A percentile compares a stretch with the other conserved stretches of the same genome.
phyloP scores from a whole-genome alignment of 2,113 vertebrate species.

The Tragelaphus buxtoni region DNA sequence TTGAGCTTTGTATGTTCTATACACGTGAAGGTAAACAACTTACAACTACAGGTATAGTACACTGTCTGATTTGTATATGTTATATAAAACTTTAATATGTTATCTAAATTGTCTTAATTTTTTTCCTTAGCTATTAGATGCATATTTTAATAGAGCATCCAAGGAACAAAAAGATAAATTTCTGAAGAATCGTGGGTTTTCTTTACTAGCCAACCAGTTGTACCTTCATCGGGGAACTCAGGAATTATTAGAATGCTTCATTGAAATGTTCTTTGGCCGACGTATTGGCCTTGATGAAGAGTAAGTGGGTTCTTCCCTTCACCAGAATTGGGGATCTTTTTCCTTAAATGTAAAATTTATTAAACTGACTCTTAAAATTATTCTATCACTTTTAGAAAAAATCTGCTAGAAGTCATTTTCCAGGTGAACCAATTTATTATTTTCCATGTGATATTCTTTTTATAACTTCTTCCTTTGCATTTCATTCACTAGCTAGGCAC shows the following conservation, averaged over 20 bases:
- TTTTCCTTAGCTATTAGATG: conserved; percentile 89
- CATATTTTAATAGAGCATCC: conserved; percentile 93
- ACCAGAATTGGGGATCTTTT: not conserved
- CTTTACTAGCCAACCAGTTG: conserved; percentile 95
- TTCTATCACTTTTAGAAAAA: conserved; percentile 10
- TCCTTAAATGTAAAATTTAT: conserved; percentile 9
- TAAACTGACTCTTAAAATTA: conserved; percentile 22
- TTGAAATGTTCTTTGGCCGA: conserved; percentile 93
- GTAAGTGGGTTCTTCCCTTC: conserved; percentile 80
- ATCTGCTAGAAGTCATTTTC: not conserved
- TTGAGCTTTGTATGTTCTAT: not conserved
- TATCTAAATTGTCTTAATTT: conserved; percentile 60
- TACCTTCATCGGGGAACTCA: conserved; percentile 95
- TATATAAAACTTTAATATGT: not conserved
- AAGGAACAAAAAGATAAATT: conserved; percentile 98
- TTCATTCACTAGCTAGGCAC: not conserved
- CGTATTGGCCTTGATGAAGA: conserved; percentile 93
- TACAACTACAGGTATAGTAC: not conserved
- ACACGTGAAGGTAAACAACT: not conserved
- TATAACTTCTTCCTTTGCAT: not conserved
- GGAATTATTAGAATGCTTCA: conserved; percentile 91
- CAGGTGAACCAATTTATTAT: not conserved
- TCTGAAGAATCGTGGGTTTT: conserved; percentile 96
- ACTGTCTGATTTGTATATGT: not conserved
- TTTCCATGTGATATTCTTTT: not conserved